These are phyloP conservation scores for Cyphomyrus discorhynchus DNA, from an alignment of 2,113 vertebrate species.

Conservation along the genomic window DNA sequence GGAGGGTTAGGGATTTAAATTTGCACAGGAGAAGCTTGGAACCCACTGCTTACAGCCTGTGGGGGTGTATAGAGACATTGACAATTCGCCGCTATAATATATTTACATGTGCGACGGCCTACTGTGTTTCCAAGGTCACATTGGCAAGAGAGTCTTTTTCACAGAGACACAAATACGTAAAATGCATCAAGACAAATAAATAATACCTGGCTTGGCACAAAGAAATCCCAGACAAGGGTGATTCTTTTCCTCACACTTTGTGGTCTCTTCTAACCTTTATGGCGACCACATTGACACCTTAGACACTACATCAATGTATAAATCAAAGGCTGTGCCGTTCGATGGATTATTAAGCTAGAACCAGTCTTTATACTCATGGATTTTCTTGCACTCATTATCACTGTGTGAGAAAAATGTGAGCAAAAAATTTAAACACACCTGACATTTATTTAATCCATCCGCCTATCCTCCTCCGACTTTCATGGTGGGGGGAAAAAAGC, in stretches of 20 bases:
- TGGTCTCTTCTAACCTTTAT: background rate
- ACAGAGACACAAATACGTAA: background rate
- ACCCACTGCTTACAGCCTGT: background rate
- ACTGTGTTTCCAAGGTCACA: background rate
- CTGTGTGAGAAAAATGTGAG: background rate
- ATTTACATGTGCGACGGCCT: slow-evolving; percentile 18
- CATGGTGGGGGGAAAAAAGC: background rate
- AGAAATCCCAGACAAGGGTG: background rate
- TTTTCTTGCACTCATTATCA: background rate
- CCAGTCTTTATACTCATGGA: background rate
- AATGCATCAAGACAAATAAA: background rate
- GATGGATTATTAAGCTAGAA: background rate
- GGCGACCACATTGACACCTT: background rate
- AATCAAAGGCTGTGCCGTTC: background rate
- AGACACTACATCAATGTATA: background rate
- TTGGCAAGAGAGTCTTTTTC: background rate
- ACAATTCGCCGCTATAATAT: background rate
- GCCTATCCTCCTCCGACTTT: background rate
- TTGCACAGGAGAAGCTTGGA: slow-evolving; percentile 2
- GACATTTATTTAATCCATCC: background rate
- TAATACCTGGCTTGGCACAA: background rate
- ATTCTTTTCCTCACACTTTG: background rate
- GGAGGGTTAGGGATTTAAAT: slow-evolving; percentile 13
- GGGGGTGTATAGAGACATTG: slow-evolving; percentile 12
- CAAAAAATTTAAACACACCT: background rate